phyloP scores from a whole-genome alignment of 2,797 vertebrate genomes.

The Cyprinella venusta region DNA sequence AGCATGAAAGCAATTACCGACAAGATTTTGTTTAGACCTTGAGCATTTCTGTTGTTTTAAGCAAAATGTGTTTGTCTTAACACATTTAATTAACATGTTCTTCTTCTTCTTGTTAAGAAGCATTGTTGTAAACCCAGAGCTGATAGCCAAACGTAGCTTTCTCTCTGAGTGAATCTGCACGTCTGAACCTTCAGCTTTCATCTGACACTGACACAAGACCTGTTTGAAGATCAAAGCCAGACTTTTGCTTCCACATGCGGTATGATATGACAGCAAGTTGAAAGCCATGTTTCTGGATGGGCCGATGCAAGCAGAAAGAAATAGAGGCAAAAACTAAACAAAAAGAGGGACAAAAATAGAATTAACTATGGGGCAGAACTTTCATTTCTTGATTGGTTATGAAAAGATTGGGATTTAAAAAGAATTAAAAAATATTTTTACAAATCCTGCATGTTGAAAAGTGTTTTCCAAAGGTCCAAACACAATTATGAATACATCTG shows the following conservation, averaged over 20 bases:
- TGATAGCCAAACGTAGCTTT: background rate
- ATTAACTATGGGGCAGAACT: background rate
- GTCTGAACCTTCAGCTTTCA: conserved; percentile 32
- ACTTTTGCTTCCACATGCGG: conserved; percentile 27
- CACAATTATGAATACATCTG: background rate
- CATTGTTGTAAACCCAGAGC: background rate
- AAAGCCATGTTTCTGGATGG: background rate
- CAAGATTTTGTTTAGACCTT: background rate
- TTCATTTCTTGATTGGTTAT: conserved; percentile 11
- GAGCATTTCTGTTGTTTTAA: background rate
- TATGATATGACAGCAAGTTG: conserved; percentile 15
- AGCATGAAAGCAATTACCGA: background rate
- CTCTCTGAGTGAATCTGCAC: conserved; percentile 8
- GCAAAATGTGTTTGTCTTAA: background rate
- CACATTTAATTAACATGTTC: background rate
- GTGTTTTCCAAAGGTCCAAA: background rate
- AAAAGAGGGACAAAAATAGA: background rate
- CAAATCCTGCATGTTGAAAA: background rate
- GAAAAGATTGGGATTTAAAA: background rate
- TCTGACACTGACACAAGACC: conserved; percentile 27
- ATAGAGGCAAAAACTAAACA: background rate
- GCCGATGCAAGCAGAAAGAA: background rate
- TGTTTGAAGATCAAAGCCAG: conserved; percentile 44
- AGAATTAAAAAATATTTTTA: background rate
- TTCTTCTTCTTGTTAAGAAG: conserved; percentile 8